Conservation (phyloP, 2,797 vertebrate genomes). For the Phoebastria nigripes region DNA sequence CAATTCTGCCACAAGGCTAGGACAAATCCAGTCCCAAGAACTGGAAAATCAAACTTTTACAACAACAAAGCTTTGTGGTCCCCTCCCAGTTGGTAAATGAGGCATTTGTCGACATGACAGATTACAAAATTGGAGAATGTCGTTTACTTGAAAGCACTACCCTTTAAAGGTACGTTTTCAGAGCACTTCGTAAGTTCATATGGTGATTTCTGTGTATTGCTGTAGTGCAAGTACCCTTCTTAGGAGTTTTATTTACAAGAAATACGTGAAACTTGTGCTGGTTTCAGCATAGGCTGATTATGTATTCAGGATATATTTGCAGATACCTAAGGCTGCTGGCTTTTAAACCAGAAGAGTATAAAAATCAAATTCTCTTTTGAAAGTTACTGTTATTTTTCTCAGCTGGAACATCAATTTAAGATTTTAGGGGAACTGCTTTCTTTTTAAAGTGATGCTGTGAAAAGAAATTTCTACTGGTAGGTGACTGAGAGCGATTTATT, state of each 20-base stretch:
- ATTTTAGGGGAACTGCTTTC: conserved; percentile 20
- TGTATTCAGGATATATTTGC: conserved; percentile 58
- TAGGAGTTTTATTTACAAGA: conserved; percentile 20
- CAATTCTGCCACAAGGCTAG: conserved; percentile 56
- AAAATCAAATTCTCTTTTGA: conserved; percentile 26
- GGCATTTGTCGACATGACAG: conserved; percentile 1
- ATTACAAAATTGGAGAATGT: neutral
- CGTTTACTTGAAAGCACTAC: neutral
- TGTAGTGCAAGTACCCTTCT: neutral
- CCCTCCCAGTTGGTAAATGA: conserved; percentile 17
- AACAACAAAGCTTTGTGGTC: conserved; percentile 32
- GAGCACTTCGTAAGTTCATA: neutral
- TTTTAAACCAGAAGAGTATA: conserved; percentile 47
- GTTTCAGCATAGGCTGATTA: conserved; percentile 19
- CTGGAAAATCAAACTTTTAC: conserved; percentile 47
- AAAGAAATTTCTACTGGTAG: conserved; percentile 14
- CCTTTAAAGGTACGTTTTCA: neutral
- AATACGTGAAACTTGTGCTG: neutral
- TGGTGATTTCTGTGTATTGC: neutral
- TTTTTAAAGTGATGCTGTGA: conserved; percentile 34
- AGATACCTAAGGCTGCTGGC: conserved; percentile 35
- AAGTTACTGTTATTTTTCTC: conserved; percentile 58
- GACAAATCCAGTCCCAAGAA: conserved; percentile 50
- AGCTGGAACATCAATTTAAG: conserved; percentile 52
- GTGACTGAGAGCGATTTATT: conserved; percentile 29